A percentile compares a stretch with the other conserved stretches of the same genome.
Conservation (phyloP, 2,113 vertebrate genomes). For the Anguilla rostrata region DNA sequence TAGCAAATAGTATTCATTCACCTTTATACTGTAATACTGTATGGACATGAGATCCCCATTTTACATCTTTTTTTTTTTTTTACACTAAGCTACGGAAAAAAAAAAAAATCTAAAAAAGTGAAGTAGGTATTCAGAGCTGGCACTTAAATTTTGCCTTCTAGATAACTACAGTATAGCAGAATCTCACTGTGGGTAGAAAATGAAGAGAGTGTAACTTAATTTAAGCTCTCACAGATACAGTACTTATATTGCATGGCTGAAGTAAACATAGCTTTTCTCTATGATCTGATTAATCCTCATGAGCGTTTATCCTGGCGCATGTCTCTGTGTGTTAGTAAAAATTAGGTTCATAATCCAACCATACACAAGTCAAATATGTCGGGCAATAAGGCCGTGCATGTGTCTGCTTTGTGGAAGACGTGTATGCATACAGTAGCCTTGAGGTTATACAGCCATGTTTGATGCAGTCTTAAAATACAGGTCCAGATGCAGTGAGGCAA, state of each 20-base stretch:
- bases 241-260: background rate
- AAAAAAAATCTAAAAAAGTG: background rate
- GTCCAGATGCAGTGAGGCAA: background rate
- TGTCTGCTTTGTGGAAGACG: background rate
- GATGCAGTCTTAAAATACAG: background rate
- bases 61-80: background rate
- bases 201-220: background rate
- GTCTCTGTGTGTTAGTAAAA: background rate
- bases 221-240: background rate
- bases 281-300: background rate
- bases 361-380: background rate
- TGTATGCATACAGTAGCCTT: background rate
- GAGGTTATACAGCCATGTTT: background rate
- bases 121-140: background rate
- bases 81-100: too few species aligned
- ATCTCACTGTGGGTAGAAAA: background rate
- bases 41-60: background rate
- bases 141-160: background rate
- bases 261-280: background rate
- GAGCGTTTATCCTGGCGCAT: background rate
- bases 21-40: too few species aligned
- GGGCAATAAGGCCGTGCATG: background rate
- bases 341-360: background rate
- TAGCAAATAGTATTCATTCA: too few species aligned
- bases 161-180: background rate